Evolutionary conservation across 2,113 vertebrate genomes (phyloP).

Genomic region (Sinocyclocheilus grahami): DNA sequence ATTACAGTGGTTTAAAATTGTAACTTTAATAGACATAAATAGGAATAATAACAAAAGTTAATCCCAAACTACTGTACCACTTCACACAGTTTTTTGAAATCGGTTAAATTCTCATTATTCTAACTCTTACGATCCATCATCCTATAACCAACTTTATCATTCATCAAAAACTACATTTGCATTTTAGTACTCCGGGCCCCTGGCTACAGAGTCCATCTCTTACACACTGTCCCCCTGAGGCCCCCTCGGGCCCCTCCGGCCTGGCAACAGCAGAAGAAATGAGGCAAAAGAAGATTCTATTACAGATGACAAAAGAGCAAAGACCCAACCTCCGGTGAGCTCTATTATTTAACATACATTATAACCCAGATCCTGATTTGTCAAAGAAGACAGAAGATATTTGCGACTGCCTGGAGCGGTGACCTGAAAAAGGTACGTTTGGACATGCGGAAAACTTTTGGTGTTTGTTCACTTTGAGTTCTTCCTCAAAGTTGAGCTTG

Average conservation of each 20-base stretch:
- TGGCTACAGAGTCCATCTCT: conserved; percentile 39
- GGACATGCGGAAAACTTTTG: conserved; percentile 10
- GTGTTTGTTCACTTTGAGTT: conserved; percentile 8
- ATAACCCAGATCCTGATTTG: conserved; percentile 55
- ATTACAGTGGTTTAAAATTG: conserved; percentile 1
- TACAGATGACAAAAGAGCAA: conserved; percentile 61
- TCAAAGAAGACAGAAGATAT: conserved; percentile 44
- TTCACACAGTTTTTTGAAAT: background rate
- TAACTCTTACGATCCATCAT: conserved; percentile 45
- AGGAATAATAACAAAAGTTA: background rate
- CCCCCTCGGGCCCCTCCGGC: conserved; percentile 53
- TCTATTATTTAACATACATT: conserved; percentile 62
- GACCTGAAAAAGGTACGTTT: conserved; percentile 30
- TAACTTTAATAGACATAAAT: background rate
- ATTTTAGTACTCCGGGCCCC: conserved; percentile 35
- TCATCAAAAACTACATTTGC: conserved; percentile 41
- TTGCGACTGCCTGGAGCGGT: conserved; percentile 33
- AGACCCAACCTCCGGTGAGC: conserved; percentile 53
- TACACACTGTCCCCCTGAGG: conserved; percentile 46
- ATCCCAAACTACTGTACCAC: background rate
- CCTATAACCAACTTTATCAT: conserved; percentile 24
- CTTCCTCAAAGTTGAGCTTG: background rate
- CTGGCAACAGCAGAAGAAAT: conserved; percentile 51
- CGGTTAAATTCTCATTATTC: conserved; percentile 25
- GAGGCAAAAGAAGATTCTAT: conserved; percentile 57